Evolutionary conservation across 2,797 vertebrate species (phyloP), one percentile per base, ranked within the genome.

Genomic region (Chaenodraco wilsoni): DNA sequence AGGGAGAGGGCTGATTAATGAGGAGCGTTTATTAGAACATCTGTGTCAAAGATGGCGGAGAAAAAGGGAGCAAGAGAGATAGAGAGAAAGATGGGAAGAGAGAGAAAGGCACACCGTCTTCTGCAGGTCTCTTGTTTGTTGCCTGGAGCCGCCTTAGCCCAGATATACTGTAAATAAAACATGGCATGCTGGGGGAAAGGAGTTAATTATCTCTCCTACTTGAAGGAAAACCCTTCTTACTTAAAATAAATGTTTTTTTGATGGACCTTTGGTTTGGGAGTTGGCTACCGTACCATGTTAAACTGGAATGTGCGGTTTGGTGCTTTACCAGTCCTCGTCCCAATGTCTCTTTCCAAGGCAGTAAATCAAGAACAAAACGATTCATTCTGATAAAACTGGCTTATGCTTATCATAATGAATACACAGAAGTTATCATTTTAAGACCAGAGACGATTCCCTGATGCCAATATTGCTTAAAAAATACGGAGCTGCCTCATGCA

Each of bases 11-110:
- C 91, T 95, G 94, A 95, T 95, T 95, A 95, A 95, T 94, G 94
- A 94, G 93, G 88, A 88, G 85, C 90, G 92, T 94, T 95, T 94
- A 94, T 94, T 92, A 90, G 87, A 95, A 94, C 95, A 95, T 94
- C 94, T 95, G 94, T 94, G 94, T 94, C 92, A 94, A 92, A 93
- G 89, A 93, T 93, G 91, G 92, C 83, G 89, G 86, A 87, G 88
- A 82, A 77, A 75, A 72, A 78, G 82, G 69, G 81, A 78, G 63
- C 11, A 61, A 74, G 79, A 62, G 78, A 78, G 84, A 84, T 45
- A 68, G 73, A 56, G 59, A 58, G 73, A 61, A 37, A 56, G 69
- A 76, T 45, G 50, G 57, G 57, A 45, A 58, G 60, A 50, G 65
- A 58, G 83, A 51, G 76, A 56, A n/a, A 77, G 56, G 72, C 70